These are phyloP conservation scores for Phenganax stokvisi DNA, from an alignment of 92 coral and sea anemone genomes.

Conservation along the genomic window DNA sequence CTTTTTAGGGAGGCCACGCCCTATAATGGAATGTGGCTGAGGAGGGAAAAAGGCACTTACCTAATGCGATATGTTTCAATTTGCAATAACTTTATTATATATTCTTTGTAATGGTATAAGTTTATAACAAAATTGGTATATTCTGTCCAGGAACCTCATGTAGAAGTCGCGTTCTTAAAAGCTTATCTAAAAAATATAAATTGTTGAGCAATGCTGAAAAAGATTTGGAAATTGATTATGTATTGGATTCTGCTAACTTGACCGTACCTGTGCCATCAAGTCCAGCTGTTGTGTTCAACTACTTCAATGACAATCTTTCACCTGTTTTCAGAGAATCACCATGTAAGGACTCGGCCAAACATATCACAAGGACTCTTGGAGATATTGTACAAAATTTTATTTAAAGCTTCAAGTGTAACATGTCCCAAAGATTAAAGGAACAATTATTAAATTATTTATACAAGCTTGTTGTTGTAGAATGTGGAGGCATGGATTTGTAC, in stretches of 20 bases:
- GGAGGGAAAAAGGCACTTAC: too few species aligned
- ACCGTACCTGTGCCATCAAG: slow-evolving; percentile 27
- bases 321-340: slow-evolving; percentile 18
- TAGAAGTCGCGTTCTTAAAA: slow-evolving; percentile 48
- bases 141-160: slow-evolving; percentile 42
- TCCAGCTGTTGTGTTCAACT: slow-evolving; percentile 23
- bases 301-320: slow-evolving; percentile 22
- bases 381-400: slow-evolving; percentile 11
- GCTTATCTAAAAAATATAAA: slow-evolving; percentile 24
- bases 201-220: slow-evolving; percentile 54
- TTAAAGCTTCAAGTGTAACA: not conserved
- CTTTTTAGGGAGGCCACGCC: too few species aligned
- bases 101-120: not conserved
- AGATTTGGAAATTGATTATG: slow-evolving; percentile 40
- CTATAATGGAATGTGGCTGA: too few species aligned
- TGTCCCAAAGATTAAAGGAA: slow-evolving; percentile 25
- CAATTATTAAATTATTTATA: slow-evolving; percentile 2
- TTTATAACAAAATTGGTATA: not conserved
- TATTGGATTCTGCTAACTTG: slow-evolving; percentile 11
- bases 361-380: slow-evolving; percentile 17
- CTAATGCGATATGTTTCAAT: not conserved
- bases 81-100: not conserved
- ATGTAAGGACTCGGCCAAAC: slow-evolving; percentile 9
- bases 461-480: slow-evolving; percentile 1
- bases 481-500: slow-evolving; percentile 29